Evolutionary conservation across 2,797 vertebrate species (phyloP).

Genomic region (Stomatorhinus walkeri): DNA sequence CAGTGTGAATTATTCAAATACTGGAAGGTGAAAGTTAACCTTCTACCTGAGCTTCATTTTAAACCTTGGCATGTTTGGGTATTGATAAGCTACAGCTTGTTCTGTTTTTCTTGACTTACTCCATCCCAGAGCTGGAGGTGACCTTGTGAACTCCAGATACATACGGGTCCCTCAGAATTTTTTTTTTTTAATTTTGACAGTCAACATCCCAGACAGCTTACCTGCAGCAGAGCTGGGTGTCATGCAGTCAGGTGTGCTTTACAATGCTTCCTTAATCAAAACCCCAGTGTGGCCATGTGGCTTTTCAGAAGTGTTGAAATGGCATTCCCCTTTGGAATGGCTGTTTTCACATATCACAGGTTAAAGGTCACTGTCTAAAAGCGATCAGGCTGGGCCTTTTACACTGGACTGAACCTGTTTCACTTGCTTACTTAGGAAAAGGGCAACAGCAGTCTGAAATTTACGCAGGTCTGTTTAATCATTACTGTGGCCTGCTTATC

Average conservation of each 20-base stretch:
- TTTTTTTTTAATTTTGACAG: neutral
- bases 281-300: neutral
- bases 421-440: neutral
- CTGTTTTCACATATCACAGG: slow-evolving; percentile 15
- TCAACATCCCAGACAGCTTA: slow-evolving; percentile 6
- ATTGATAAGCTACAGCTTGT: slow-evolving; percentile 26
- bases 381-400: slow-evolving; percentile 10
- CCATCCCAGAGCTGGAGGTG: slow-evolving; percentile 16
- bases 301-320: neutral
- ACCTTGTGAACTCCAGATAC: slow-evolving; percentile 18
- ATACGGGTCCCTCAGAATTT: neutral
- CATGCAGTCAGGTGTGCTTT: neutral
- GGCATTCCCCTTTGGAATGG: neutral
- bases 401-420: neutral
- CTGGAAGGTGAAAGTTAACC: neutral
- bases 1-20: neutral
- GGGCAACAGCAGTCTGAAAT: neutral
- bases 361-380: slow-evolving; percentile 20
- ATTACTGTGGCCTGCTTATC: slow-evolving; percentile 72
- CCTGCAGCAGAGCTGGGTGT: neutral
- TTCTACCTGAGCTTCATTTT: neutral
- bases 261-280: neutral
- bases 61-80: neutral
- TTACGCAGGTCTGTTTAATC: slow-evolving; percentile 57
- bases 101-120: slow-evolving; percentile 9